These are phyloP conservation scores for Phaetusa simplex DNA, from an alignment of 2,113 vertebrate genomes.

Conservation along the genomic window DNA sequence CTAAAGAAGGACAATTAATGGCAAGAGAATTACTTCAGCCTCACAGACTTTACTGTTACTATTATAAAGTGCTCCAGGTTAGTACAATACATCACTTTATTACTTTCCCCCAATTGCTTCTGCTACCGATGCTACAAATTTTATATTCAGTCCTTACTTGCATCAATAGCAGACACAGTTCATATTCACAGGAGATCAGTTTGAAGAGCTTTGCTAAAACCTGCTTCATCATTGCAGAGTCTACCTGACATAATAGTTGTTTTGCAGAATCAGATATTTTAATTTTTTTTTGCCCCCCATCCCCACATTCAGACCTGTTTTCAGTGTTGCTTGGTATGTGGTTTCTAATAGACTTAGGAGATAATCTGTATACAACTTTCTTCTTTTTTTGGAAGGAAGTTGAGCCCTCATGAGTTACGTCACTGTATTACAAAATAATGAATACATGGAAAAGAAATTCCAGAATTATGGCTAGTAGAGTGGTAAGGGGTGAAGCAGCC, in stretches of 20 bases:
- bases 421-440: not conserved
- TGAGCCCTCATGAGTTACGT: not conserved
- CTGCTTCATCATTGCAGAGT: not conserved
- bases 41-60: slow-evolving; percentile 89
- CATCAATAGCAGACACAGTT: not conserved
- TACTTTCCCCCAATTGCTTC: not conserved
- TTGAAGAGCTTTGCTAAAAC: not conserved
- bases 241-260: not conserved
- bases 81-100: not conserved
- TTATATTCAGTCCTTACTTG: not conserved
- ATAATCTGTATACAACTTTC: not conserved
- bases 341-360: not conserved
- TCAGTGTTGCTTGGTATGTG: not conserved
- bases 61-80: slow-evolving; percentile 81
- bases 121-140: not conserved
- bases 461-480: not conserved
- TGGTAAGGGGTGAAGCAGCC: not conserved
- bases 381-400: not conserved
- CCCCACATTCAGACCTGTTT: not conserved
- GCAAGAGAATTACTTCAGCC: slow-evolving; percentile 87
- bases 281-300: not conserved
- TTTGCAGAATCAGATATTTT: not conserved
- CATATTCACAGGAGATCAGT: not conserved
- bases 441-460: not conserved
- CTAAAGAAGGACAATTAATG: slow-evolving; percentile 79